Evolutionary conservation across 2,113 vertebrate species (phyloP).

Genomic region (Marmota monax): DNA sequence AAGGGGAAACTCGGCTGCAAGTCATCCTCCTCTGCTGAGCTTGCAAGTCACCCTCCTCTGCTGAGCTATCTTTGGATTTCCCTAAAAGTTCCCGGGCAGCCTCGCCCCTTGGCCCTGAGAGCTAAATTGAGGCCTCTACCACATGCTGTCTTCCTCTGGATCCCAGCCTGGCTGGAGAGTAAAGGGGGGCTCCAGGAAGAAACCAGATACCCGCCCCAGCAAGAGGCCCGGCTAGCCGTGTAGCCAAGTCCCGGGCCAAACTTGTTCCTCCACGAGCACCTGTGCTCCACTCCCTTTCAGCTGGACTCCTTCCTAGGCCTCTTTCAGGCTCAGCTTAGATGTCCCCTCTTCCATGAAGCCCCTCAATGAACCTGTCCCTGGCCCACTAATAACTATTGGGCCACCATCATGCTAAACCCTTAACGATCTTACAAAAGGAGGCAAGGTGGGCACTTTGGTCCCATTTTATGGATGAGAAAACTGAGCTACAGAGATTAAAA

Average conservation of each 20-base stretch:
- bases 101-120: background rate
- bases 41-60: slow-evolving; percentile 64
- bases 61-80: slow-evolving; percentile 80
- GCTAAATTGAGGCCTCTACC: slow-evolving; percentile 16
- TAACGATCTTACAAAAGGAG: background rate
- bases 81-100: background rate
- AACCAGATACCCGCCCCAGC: background rate
- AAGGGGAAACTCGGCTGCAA: slow-evolving; percentile 49
- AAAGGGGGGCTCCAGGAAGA: background rate
- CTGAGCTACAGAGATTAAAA: background rate
- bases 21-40: slow-evolving; percentile 67
- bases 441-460: background rate
- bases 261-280: background rate
- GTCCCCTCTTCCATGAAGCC: slow-evolving; percentile 9
- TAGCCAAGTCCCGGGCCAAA: background rate
- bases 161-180: background rate
- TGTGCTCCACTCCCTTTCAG: background rate
- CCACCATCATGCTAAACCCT: background rate
- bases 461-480: background rate
- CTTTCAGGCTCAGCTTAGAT: background rate
- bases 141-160: background rate
- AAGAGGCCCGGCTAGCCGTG: background rate
- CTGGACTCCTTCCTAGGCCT: background rate
- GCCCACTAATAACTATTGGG: background rate
- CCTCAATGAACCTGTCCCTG: background rate